Base-by-base conservation (phyloP, 2,888 invertebrate genomes). In the Caenorhabditis sp. region DNA sequence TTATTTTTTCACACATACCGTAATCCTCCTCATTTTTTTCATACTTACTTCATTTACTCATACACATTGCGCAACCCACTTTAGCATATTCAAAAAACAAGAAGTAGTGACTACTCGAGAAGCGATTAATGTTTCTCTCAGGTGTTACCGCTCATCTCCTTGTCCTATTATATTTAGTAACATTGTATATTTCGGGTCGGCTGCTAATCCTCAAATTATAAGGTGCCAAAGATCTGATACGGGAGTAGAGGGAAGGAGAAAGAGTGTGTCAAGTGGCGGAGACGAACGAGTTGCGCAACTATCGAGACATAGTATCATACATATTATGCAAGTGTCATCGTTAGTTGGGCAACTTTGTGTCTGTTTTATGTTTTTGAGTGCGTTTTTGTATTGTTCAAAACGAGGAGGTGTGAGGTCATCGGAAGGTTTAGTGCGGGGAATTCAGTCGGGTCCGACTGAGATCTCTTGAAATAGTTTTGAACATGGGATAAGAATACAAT, bases 191-290 rank as follows among this genome's bases (percentile, higher is more conserved):
- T 66, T 66, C 59, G 65, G 53, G 60, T 27, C 66, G 70, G 70
- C 70, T 43, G 14, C 8, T 71, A 71, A 71, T 71, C 66, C 70
- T 53, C 65, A 71, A 66, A 71, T 67, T 71, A 71, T 67, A 67
- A 71, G 71, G 71, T 67, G 71, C 19, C 55, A 5, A 58, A 26
- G 31, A 58, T 27, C 31, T 51, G 51, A 51, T 51, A 51, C 8
- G 51, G 23, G 19, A 4, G 19, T 5, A 8, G 49, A n/a, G n/a
- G n/a, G n/a, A 8, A 36, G 36, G 36, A 5, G 36, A 36, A 12
- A 36, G 36, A 36, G 36, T 36, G 43, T 43, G 43, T 10, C 10
- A 14, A 43, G 14, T 43, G 43, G 43, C 2, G 17, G 43, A 43
- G 43, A 43, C 14, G 43, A 43, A 17, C 3, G 14, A 14, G 17